Evolutionary conservation across 1,140 invertebrate species (phyloP), one percentile per base, ranked within the genome.

Genomic region (Tetraneura akinire): DNA sequence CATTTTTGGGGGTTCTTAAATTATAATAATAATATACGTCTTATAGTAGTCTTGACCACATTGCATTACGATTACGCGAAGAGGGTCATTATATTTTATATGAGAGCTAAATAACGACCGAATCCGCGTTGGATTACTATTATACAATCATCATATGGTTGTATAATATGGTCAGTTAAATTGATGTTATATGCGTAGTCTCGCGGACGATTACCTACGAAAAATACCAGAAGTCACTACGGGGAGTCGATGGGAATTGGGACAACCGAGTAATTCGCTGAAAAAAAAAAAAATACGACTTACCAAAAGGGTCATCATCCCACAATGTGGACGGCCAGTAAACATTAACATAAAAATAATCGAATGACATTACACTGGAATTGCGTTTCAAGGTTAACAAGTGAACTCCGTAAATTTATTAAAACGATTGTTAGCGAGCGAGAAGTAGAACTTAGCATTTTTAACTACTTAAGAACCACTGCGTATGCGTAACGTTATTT

Each of bases 91-190:
- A 47, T 47, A 1, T 47, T 47, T 10, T n/a, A 47, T 68, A 13
- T 13, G 16, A 5, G 10, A 47, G 66, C 45, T 5, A 4, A 70
- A 45, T 14, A n/a, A 49, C 26, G 16, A 49, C 23, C 45, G 9
- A 71, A 29, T 51, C 9, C 45, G 47, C 68, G 23, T 71, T 32
- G 26, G 51, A 71, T 71, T 29, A 71, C 23, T 26, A 11, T 21
- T n/a, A 3, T 42, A 42, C 23, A 13, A 9, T 13, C 13, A 9
- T 16, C 1, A 10, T n/a, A 37, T 21, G 18, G 62, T 21, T 13
- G 26, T n/a, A 66, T 66, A 21, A 47, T 70, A 70, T 47, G 66
- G 66, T 47, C 66, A 26, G 66, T 49, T 47, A 10, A 47, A 47
- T 18, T 9, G 68, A 29, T 68, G 14, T 23, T n/a, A n/a, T n/a